Evolutionary conservation across 53 echinoderm and acorn worm species (phyloP).

Genomic region (Paracentrotus lividus): DNA sequence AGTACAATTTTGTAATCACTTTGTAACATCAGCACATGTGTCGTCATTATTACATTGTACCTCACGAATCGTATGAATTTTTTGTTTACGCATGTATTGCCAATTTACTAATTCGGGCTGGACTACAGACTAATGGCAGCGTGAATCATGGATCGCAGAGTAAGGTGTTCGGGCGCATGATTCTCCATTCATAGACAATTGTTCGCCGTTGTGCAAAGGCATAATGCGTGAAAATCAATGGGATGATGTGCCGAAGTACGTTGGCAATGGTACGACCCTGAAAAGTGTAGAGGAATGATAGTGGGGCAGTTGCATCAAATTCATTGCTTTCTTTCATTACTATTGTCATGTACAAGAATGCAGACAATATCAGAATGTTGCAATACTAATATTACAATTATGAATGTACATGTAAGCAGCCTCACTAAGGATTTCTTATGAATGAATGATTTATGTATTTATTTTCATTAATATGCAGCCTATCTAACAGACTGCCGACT

Average conservation of each 20-base stretch:
- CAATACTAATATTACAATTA: too few relatives aligned
- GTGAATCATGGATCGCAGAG: neutral
- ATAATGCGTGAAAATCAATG: slow-evolving; percentile 64
- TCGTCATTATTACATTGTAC: too few relatives aligned
- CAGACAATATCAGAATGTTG: slow-evolving; percentile 26
- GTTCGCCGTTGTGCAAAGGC: slow-evolving; percentile 52
- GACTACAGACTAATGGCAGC: slow-evolving; percentile 4
- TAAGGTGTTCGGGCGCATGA: slow-evolving; percentile 20
- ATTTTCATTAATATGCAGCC: too few relatives aligned
- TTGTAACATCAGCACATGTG: too few relatives aligned
- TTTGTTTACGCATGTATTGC: too few relatives aligned
- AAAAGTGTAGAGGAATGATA: slow-evolving; percentile 19
- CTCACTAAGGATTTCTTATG: too few relatives aligned
- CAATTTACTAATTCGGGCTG: neutral
- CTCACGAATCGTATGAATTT: too few relatives aligned
- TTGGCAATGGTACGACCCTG: slow-evolving; percentile 31
- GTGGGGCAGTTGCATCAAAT: neutral
- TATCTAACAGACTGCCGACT: too few relatives aligned
- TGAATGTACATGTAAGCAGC: too few relatives aligned
- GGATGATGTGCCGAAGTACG: slow-evolving; percentile 32
- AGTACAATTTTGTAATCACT: too few relatives aligned
- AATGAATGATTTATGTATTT: too few relatives aligned
- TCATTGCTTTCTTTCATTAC: neutral
- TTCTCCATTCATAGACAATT: slow-evolving; percentile 49
- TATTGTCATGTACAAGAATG: neutral